These are phyloP conservation scores for Notarius quadriscutis DNA, from an alignment of 2,113 vertebrate species.

Conservation along the genomic window DNA sequence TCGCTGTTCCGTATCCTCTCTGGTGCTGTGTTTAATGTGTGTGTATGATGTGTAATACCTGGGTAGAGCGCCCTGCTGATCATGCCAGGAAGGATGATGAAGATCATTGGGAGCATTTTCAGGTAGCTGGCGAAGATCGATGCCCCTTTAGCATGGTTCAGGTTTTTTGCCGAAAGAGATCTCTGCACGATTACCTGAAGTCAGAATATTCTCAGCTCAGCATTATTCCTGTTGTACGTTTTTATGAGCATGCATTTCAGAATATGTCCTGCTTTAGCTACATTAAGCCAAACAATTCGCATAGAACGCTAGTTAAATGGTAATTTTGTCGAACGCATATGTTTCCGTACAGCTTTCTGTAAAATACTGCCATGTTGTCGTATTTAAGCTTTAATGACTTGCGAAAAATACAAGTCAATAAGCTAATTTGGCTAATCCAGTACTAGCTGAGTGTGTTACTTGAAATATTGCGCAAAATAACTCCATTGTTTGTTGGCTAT, in stretches of 20 bases:
- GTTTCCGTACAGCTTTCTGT: not conserved
- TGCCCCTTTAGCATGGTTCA: slow-evolving; percentile 86
- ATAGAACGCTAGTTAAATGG: too few relatives aligned
- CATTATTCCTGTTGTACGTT: not conserved
- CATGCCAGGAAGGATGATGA: slow-evolving; percentile 91
- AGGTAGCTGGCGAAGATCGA: slow-evolving; percentile 89
- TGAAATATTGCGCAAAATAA: not conserved
- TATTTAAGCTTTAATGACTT: not conserved
- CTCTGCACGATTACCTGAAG: slow-evolving; percentile 86
- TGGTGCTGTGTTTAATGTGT: not conserved
- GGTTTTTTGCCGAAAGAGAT: slow-evolving; percentile 85
- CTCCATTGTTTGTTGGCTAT: not conserved
- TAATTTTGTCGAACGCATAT: too few relatives aligned
- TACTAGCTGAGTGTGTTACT: not conserved
- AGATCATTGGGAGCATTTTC: slow-evolving; percentile 87
- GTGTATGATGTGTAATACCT: slow-evolving; percentile 69
- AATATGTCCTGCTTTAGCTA: not conserved
- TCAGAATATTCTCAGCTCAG: too few relatives aligned
- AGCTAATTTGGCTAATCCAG: not conserved
- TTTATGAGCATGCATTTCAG: not conserved
- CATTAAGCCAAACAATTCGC: not conserved
- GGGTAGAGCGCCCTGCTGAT: slow-evolving; percentile 90
- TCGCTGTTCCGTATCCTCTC: not conserved
- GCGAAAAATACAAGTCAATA: not conserved
- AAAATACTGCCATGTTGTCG: not conserved